Evolutionary conservation across 2,797 vertebrate genomes (phyloP).

Genomic region (Chaetodon trifasciatus): DNA sequence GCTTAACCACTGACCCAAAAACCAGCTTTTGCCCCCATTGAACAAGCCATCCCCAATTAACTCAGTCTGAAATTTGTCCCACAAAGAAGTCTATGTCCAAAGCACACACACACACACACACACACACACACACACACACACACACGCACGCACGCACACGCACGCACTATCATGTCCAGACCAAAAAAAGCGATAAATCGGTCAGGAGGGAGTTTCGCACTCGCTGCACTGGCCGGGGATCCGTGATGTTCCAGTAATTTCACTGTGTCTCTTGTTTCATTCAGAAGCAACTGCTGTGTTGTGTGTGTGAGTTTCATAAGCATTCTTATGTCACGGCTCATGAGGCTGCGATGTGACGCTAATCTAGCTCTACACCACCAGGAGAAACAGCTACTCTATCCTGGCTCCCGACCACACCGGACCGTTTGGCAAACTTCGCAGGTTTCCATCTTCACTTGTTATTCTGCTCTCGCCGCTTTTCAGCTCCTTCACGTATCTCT

Average conservation of each 20-base stretch:
- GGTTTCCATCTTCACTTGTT: constrained; percentile 68
- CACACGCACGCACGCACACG: not conserved
- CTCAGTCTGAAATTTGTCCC: no score
- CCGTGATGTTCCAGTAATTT: constrained; percentile 64
- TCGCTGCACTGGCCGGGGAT: constrained; percentile 29
- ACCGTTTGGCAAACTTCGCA: constrained; percentile 39
- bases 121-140: not conserved
- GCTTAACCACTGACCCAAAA: no score
- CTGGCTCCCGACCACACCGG: constrained; percentile 44
- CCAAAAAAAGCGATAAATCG: constrained; percentile 22
- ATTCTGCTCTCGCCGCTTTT: constrained; percentile 8
- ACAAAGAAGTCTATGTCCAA: no score
- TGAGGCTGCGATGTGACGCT: constrained; percentile 74
- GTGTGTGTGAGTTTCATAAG: constrained; percentile 69
- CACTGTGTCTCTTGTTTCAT: constrained; percentile 62
- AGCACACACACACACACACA: not conserved
- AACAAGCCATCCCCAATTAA: no score
- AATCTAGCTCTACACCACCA: constrained; percentile 76
- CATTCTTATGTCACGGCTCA: constrained; percentile 76
- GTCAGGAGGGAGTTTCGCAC: constrained; percentile 34
- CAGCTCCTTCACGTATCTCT: constrained; percentile 13
- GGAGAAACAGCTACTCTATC: constrained; percentile 72
- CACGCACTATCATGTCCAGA: not conserved
- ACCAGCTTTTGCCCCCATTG: no score
- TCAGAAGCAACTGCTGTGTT: constrained; percentile 61